Evolutionary conservation across 2,113 vertebrate genomes (phyloP).

Genomic region (Oxyruncus cristatus): DNA sequence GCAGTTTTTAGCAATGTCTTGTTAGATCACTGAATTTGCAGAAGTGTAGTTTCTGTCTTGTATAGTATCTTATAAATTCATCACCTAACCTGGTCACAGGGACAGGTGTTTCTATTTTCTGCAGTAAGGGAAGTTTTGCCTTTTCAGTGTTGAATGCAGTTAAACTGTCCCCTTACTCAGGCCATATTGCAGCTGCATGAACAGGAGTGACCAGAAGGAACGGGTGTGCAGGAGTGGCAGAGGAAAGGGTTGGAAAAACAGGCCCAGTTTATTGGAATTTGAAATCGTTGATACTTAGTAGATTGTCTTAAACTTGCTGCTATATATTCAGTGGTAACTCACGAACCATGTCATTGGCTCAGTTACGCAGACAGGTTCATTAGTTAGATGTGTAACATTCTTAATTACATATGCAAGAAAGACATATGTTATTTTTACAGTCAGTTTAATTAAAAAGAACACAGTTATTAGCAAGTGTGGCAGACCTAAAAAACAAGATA

Average conservation of each 20-base stretch:
- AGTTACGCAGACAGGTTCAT: background rate
- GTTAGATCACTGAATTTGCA: background rate
- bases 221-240: fast-evolving
- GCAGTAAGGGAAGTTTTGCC: background rate
- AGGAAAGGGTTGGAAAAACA: background rate
- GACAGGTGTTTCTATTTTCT: background rate
- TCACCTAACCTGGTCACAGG: background rate
- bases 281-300: background rate
- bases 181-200: background rate
- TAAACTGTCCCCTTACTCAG: background rate
- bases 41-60: background rate
- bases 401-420: background rate
- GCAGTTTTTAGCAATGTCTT: background rate
- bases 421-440: background rate
- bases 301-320: background rate
- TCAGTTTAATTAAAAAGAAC: background rate
- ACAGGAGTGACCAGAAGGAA: background rate
- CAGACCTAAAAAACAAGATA: background rate
- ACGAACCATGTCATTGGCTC: background rate
- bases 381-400: background rate
- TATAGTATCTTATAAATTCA: background rate
- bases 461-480: background rate
- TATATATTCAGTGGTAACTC: background rate
- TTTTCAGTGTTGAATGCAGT: background rate
- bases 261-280: background rate